Base-by-base conservation (phyloP, 2,888 invertebrate genomes). In the Lepetodrilus schrolli region DNA sequence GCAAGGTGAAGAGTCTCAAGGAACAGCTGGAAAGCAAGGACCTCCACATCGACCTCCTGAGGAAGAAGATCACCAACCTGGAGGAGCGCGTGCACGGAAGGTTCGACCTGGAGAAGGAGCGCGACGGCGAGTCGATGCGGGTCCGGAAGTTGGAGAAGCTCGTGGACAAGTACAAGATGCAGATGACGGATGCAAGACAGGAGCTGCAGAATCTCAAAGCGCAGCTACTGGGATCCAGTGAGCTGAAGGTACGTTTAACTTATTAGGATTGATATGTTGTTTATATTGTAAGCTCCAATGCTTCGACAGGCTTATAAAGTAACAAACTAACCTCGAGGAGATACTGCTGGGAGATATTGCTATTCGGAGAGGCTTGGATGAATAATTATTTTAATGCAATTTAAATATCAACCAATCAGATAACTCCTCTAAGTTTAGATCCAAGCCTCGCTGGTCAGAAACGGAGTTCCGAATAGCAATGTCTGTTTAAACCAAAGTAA, bases 11-110 rank as follows among this genome's bases (percentile, higher is more conserved):
- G 81, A 95, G 95, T 5, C 91, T 97, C 13, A 93, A 96, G 68
- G 97, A 97, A 88, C 97, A 98, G 90, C 92, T 97, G 36, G 96
- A 97, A 87, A 93, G 96, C 74, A 94, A 96, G 85, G 98, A 98
- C 88, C 92, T 97, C 48, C 97, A 98, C 89, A 92, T 97, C 87
- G 97, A 98, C 91, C 92, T 97, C 75, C 92, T 97, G 66, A 93
- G 96, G 50, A 94, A 96, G 82, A 98, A 98, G 90, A 92, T 97
- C 70, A 94, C 86, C 2, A 74, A 79, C 10, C 72, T 89, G 21
- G 90, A 90, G 70, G 89, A 89, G 72, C 80, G 86, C 23, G 51
- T 88, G 3, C 82, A 86, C 10, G 89, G 89, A 20, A 86, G 85
- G 38, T 72, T 82, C n/a, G 86, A 86, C 4, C 75, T 89, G 34